Percentiles rank a stretch among this genome's conserved stretches.
These are phyloP conservation scores for Phania funesta DNA, from an alignment of 2,888 invertebrate species.

Conservation along the genomic window DNA sequence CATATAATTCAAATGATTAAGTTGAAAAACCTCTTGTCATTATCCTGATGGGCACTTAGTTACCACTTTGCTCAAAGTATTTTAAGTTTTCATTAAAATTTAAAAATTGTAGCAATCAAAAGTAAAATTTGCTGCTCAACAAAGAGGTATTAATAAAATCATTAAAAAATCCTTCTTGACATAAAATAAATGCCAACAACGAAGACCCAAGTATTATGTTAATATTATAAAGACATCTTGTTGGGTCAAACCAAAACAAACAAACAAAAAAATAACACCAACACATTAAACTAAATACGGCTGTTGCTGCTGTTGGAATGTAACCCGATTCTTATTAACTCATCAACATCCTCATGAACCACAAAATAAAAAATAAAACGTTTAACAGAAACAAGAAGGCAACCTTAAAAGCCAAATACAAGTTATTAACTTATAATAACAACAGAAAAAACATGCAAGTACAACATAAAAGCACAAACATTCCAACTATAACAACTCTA, in stretches of 20 bases:
- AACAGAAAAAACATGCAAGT: constrained; percentile 43
- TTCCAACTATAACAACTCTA: constrained; percentile 10
- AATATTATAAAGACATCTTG: constrained; percentile 66
- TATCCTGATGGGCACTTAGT: no score
- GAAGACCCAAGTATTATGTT: constrained; percentile 55
- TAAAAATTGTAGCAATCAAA: background rate
- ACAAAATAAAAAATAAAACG: constrained; percentile 23
- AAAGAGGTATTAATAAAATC: constrained; percentile 40
- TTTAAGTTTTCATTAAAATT: background rate
- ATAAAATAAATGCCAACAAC: constrained; percentile 53
- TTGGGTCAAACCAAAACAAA: constrained; percentile 48
- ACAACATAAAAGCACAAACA: constrained; percentile 41
- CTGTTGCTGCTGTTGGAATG: constrained; percentile 70
- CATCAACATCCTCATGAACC: constrained; percentile 73
- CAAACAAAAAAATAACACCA: constrained; percentile 34
- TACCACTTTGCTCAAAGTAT: no score
- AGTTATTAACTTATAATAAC: constrained; percentile 60
- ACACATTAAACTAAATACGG: constrained; percentile 58
- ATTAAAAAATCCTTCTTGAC: constrained; percentile 26
- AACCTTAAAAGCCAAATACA: constrained; percentile 66
- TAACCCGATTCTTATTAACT: constrained; percentile 80
- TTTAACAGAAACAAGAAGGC: constrained; percentile 68
- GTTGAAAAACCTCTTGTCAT: no score
- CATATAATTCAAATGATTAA: no score
- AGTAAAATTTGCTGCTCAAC: background rate